Base-by-base conservation (phyloP, 1,140 invertebrate species). In the Zaprionus gabonicus region DNA sequence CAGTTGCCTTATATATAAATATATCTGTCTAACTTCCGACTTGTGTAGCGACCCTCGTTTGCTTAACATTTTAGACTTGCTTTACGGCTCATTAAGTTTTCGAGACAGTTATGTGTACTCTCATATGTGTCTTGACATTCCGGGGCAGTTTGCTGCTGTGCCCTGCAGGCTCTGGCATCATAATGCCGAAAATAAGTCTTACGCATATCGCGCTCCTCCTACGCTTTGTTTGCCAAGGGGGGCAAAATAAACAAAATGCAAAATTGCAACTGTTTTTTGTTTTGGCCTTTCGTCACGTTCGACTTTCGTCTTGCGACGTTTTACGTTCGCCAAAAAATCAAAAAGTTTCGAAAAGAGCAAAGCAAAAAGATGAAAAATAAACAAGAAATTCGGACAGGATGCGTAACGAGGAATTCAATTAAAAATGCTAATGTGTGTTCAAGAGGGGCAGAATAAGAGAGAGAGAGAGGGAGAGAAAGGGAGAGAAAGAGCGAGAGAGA, bases 131-230 rank as follows among this genome's bases (percentile, higher is more conserved):
- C 41, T 46, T 9, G 41, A 17, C 41, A 51, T 23, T 51, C 23
- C 20, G 46, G n/a, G 7, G 17, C 44, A 49, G n/a, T 13, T 27
- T 56, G 53, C 3, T 25, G 25, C 3, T 25, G 25, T 56, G 53
- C 25, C 27, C 53, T 56, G 27, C 27, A 36, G 57, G 56, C 70
- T 80, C 70, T 80, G 80, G 68, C 73, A 82, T 87, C 70, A 87
- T 72, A 66, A 53, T 57, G 46, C 71, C 81, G 46, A 87, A 87
- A 87, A 87, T 87, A 88, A 84, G n/a, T 88, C 83, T 78, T 82
- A 78, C 80, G 71, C 73, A 76, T 82, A 25, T 56, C 83, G 75
- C 69, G 56, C 34, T 58, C 31, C 57, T 70, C 71, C 60, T 51
- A 9, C 25, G 6, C n/a, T 28, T 44, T 58, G 60, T 23, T 23